Conservation (phyloP, 2,888 invertebrate genomes). For the Andrena marginata region DNA sequence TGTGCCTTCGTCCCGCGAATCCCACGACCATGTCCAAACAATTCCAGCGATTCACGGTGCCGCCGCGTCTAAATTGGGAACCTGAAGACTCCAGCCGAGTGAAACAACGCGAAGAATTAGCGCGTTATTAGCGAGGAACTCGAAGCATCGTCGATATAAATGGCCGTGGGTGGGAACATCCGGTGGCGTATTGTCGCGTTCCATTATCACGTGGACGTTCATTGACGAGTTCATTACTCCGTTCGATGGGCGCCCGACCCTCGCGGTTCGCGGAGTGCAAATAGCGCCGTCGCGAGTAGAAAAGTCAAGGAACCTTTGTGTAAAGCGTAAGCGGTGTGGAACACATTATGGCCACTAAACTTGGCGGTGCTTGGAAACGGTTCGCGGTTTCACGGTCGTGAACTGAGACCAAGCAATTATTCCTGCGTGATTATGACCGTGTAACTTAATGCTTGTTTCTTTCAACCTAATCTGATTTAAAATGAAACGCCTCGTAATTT, state of each 20-base stretch:
- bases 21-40: background rate
- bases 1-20: too few species aligned
- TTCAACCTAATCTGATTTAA: background rate
- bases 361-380: conserved; percentile 41
- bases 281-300: conserved; percentile 21
- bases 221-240: conserved; percentile 66
- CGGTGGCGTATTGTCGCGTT: conserved; percentile 51
- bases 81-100: background rate
- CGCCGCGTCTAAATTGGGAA: background rate
- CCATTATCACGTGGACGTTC: conserved; percentile 62
- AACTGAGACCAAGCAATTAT: conserved; percentile 31
- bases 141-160: conserved; percentile 9
- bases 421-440: conserved; percentile 28
- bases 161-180: conserved; percentile 38
- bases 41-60: background rate
- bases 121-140: conserved; percentile 14
- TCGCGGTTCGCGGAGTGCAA: conserved; percentile 45
- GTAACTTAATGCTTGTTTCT: background rate
- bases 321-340: conserved; percentile 41
- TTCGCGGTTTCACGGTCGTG: conserved; percentile 48
- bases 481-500: background rate
- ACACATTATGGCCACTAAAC: background rate
- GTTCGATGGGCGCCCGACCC: conserved; percentile 34
- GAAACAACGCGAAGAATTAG: conserved; percentile 24
- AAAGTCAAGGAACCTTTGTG: conserved; percentile 56